phyloP scores from a whole-genome alignment of 2,888 invertebrate species.

The Zygaena filipendulae region DNA sequence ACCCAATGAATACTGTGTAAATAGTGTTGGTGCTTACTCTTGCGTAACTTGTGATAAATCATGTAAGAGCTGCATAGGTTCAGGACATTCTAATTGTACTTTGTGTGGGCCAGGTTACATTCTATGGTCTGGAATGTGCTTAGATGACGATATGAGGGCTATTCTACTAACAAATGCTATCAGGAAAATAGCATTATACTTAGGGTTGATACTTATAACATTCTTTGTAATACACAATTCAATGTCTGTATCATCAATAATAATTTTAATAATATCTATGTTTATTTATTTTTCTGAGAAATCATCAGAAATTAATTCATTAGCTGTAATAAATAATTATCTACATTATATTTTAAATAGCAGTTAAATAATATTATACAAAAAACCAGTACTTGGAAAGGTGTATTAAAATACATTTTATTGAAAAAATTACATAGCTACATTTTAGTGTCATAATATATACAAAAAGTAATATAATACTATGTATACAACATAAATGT shows the following conservation, averaged over 20 bases:
- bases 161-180: constrained; percentile 27
- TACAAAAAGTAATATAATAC: constrained; percentile 1
- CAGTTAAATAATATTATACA: not conserved
- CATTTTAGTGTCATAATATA: constrained; percentile 53
- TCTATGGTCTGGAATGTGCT: constrained; percentile 40
- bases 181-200: constrained; percentile 30
- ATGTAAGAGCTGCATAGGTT: constrained; percentile 84
- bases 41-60: constrained; percentile 86
- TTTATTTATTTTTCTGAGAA: constrained; percentile 38
- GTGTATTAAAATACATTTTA: constrained; percentile 68
- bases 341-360: constrained; percentile 2
- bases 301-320: constrained; percentile 21
- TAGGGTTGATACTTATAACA: constrained; percentile 31
- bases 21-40: constrained; percentile 82
- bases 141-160: constrained; percentile 28
- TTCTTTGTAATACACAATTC: constrained; percentile 28
- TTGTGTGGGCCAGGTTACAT: constrained; percentile 69
- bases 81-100: constrained; percentile 87
- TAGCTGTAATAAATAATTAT: constrained; percentile 23
- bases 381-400: constrained; percentile 23
- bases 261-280: constrained; percentile 27
- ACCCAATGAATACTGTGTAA: constrained; percentile 84
- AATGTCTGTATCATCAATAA: constrained; percentile 27
- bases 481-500: not conserved
- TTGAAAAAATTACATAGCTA: constrained; percentile 63